Percentiles rank a stretch among this genome's conserved stretches.
Conservation (phyloP, 2,888 invertebrate genomes). For the Eupithecia exiguata region DNA sequence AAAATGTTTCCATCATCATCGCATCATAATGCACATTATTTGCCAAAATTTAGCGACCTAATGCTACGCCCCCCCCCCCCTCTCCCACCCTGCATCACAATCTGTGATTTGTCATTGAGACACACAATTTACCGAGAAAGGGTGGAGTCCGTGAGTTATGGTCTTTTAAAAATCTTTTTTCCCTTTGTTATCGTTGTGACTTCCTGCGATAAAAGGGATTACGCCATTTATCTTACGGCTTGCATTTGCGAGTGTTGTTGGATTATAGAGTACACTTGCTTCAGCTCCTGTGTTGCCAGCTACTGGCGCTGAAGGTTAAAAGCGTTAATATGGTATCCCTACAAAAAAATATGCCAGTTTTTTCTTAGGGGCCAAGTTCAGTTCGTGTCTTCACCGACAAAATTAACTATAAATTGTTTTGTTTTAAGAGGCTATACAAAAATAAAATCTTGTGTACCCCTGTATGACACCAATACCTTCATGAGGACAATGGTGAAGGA, state of each 20-base stretch:
- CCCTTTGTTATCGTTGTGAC: conserved; percentile 71
- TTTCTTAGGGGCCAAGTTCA: too few species aligned
- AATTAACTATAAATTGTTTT: too few species aligned
- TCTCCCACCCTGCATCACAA: conserved; percentile 1
- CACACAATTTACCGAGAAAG: conserved; percentile 55
- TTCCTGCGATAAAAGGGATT: conserved; percentile 75
- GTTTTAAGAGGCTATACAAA: too few species aligned
- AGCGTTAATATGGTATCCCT: neutral
- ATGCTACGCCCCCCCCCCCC: neutral
- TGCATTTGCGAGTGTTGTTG: conserved; percentile 41
- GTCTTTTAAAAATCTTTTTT: conserved; percentile 76
- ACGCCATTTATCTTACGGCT: conserved; percentile 68
- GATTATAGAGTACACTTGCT: neutral
- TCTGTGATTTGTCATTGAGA: conserved; percentile 37
- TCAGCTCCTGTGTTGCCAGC: neutral
- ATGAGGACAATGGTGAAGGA: too few species aligned
- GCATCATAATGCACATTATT: neutral
- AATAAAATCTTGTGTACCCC: too few species aligned
- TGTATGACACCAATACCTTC: too few species aligned
- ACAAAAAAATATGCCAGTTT: too few species aligned
- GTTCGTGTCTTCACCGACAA: too few species aligned
- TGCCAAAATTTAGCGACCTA: neutral
- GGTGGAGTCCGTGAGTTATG: conserved; percentile 70
- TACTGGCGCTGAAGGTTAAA: neutral
- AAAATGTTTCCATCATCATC: neutral